Evolutionary conservation across 2,888 invertebrate genomes (phyloP).

Genomic region (Aphidoletes aphidimyza): DNA sequence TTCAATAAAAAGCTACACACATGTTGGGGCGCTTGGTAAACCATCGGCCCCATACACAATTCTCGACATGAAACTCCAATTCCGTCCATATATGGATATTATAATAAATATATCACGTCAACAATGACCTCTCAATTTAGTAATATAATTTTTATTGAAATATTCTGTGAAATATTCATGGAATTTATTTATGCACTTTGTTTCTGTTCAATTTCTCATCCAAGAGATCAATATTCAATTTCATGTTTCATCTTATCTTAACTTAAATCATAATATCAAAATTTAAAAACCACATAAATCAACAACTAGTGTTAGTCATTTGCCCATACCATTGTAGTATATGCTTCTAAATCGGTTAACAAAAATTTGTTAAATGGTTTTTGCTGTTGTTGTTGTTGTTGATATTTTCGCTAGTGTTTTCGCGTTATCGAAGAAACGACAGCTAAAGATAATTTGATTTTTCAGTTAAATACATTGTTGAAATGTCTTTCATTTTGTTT

Average conservation of each 20-base stretch:
- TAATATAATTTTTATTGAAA: neutral
- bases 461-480: neutral
- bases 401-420: too few species aligned
- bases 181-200: neutral
- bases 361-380: neutral
- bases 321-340: neutral
- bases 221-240: neutral
- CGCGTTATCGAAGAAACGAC: neutral
- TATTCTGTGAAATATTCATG: too few species aligned
- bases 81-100: too few species aligned
- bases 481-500: neutral
- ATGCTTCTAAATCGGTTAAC: conserved; percentile 2
- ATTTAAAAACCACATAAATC: conserved; percentile 31
- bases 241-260: neutral
- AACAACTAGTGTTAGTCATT: conserved; percentile 20
- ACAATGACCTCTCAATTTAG: neutral
- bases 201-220: too few species aligned
- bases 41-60: too few species aligned
- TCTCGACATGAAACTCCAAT: too few species aligned
- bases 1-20: too few species aligned
- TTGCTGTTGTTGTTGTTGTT: neutral
- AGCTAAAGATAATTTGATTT: neutral
- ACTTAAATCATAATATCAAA: conserved; percentile 16
- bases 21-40: too few species aligned
- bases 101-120: too few species aligned